Evolutionary conservation across 1,140 invertebrate genomes (phyloP).

Genomic region (Magallana angulata): DNA sequence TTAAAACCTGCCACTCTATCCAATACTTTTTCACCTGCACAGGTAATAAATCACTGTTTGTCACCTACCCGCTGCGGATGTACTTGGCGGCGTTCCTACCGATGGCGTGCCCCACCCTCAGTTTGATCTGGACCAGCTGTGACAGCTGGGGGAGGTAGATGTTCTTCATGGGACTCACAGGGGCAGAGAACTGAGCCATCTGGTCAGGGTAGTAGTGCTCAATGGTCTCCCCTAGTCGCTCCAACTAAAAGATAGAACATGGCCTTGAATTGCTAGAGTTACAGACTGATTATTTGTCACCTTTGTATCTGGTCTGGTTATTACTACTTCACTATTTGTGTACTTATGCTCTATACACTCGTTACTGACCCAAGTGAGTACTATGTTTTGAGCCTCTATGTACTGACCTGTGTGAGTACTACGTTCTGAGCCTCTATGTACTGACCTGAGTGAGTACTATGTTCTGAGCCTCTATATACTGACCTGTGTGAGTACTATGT

Average conservation of each 20-base stretch:
- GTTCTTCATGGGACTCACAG: constrained; percentile 74
- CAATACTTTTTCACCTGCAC: too few species aligned
- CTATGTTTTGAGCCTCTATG: constrained; percentile 70
- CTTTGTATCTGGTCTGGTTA: too few species aligned
- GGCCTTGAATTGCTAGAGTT: too few species aligned
- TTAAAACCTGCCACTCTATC: too few species aligned
- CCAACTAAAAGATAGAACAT: constrained; percentile 65
- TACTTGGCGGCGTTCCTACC: constrained; percentile 70
- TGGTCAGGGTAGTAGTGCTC: constrained; percentile 70
- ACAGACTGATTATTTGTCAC: too few species aligned
- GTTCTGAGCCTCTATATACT: constrained; percentile 73
- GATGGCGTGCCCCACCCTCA: constrained; percentile 75
- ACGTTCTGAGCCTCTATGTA: constrained; percentile 16
- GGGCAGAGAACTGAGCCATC: constrained; percentile 62
- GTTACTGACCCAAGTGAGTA: constrained; percentile 56
- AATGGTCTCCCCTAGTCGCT: constrained; percentile 74
- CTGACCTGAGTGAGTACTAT: constrained; percentile 61
- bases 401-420: constrained; percentile 69
- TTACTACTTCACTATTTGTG: too few species aligned
- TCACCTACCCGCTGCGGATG: constrained; percentile 64
- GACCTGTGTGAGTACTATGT: constrained; percentile 31
- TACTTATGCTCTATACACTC: too few species aligned
- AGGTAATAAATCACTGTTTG: background rate
- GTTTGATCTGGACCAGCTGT: constrained; percentile 73
- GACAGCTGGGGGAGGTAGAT: constrained; percentile 73